Base-by-base conservation (phyloP, 2,888 invertebrate genomes). In the Mesoligia furuncula region DNA sequence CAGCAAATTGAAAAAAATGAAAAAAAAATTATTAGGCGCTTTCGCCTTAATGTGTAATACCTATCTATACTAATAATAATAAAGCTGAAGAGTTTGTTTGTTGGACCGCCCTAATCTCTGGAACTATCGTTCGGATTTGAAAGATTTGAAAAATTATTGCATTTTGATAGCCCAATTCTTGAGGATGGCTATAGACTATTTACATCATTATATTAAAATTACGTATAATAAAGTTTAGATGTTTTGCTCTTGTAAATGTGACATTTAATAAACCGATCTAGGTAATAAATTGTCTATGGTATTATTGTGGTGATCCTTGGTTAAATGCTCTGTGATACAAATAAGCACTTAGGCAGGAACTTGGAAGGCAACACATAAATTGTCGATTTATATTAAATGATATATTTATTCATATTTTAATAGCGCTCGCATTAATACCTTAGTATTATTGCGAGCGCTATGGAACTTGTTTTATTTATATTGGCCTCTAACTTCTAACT, bases 281-380 rank as follows among this genome's bases (percentile, higher is more conserved):
- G 3, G 54, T 54, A 67, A 48, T 67, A 57, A 75, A 70, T 45
- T 31, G 45, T 61, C 39, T 66, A 39, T 54, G 31, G 2, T n/a
- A 17, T 57, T 51, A 59, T 54, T 70, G 69, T 67, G 15, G 45
- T 15, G 20, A 83, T 71, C 70, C 77, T 83, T 71, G 77, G 31
- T 39, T 45, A 27, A 61, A 57, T 24, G 8, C 27, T 24, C 39
- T 39, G 17, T 57, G 45, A 17, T 61, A 67, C 54, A 71, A 70
- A 39, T 39, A 31, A 31, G 31, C 4, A 54, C 54, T 24, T 24
- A 65, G 36, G 45, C 64, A 70, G 77, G 6, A 57, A 48, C 77
- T 66, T 64, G 39, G 66, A 77, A 80, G 61, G 83, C 66, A 67
- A 81, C 57, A 61, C 59, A 83, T 71, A 77, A 57, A 67, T 66